Conservation (phyloP, 2,113 vertebrate species). For the Sigmodon hispidus region DNA sequence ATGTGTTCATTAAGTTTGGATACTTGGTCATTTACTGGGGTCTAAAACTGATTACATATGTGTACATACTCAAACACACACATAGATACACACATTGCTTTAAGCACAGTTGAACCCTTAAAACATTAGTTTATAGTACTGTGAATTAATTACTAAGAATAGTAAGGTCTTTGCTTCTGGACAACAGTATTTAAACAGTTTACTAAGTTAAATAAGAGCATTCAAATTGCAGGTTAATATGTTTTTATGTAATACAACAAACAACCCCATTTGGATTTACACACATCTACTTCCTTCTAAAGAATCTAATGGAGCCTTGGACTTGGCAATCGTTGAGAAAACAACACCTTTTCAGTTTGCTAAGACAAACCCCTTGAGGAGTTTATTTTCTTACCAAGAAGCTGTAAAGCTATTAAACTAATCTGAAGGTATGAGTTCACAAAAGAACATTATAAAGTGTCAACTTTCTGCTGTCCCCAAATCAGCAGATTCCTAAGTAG, state of each 20-base stretch:
- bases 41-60: not conserved
- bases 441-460: slow-evolving; percentile 30
- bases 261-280: not conserved
- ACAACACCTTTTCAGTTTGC: not conserved
- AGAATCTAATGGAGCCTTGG: not conserved
- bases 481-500: slow-evolving; percentile 4
- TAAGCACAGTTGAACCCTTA: slow-evolving; percentile 23
- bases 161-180: not conserved
- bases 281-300: not conserved
- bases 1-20: slow-evolving; percentile 46
- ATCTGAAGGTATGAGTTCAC: slow-evolving; percentile 23
- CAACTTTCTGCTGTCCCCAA: slow-evolving; percentile 66
- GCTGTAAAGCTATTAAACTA: slow-evolving; percentile 11
- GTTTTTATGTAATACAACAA: not conserved
- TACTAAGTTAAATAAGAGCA: slow-evolving; percentile 37
- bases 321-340: not conserved
- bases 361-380: not conserved
- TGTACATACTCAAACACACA: not conserved
- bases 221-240: not conserved
- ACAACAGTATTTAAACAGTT: not conserved
- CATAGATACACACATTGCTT: not conserved
- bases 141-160: not conserved
- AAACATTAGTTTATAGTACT: not conserved
- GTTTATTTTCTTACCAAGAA: slow-evolving; percentile 15
- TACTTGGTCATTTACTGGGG: not conserved